Conservation (phyloP, 2,113 vertebrate species). For the Suricata suricatta region DNA sequence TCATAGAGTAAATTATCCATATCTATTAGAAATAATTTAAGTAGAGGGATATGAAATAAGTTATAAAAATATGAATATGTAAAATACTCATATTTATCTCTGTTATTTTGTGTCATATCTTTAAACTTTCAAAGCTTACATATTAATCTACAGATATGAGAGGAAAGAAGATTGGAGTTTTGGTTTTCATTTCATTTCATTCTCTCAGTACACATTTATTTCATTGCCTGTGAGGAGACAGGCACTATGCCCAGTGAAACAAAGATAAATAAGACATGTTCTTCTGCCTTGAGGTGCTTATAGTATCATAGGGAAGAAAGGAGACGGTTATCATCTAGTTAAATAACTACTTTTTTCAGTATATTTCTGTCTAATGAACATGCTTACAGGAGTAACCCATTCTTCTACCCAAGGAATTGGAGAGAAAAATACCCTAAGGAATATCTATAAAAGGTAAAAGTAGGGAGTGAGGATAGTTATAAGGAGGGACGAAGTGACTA, state of each 20-base stretch:
- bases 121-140: conserved; percentile 19
- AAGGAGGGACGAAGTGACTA: background rate
- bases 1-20: conserved; percentile 8
- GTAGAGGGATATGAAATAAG: conserved; percentile 32
- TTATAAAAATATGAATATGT: background rate
- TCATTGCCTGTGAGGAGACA: background rate
- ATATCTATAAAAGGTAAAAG: background rate
- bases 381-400: background rate
- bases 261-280: background rate
- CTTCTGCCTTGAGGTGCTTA: background rate
- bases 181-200: conserved; percentile 20
- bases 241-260: background rate
- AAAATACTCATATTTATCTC: background rate
- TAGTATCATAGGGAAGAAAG: background rate
- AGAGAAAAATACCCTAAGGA: background rate
- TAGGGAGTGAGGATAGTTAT: background rate
- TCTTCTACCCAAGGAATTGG: background rate
- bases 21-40: conserved; percentile 9
- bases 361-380: background rate
- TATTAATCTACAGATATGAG: background rate
- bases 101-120: background rate
- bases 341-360: background rate
- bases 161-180: background rate
- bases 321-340: background rate
- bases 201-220: conserved; percentile 16